A percentile compares a stretch with the other conserved stretches of the same genome.
These are phyloP conservation scores for Mesorhabditis spiculigera DNA, from an alignment of 2,888 invertebrate genomes.

Conservation along the genomic window DNA sequence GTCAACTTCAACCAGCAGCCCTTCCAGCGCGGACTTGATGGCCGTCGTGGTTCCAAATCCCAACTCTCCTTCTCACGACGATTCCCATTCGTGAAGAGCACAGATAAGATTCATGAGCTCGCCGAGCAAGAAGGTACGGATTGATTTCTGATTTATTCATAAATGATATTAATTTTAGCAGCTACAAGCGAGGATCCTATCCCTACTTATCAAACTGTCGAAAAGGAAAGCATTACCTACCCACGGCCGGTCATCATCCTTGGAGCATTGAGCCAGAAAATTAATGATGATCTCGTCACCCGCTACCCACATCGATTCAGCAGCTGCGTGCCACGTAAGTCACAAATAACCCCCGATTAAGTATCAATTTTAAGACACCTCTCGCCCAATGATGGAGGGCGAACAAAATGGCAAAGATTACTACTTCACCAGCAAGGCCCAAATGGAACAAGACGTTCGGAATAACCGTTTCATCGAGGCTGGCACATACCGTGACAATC, in stretches of 20 bases:
- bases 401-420: constrained; percentile 97
- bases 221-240: constrained; percentile 86
- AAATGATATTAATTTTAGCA: constrained; percentile 19
- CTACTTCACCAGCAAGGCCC: constrained; percentile 79
- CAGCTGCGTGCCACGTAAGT: constrained; percentile 98
- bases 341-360: constrained; percentile 3
- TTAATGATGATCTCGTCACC: constrained; percentile 97
- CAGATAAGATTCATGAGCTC: constrained; percentile 83
- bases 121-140: constrained; percentile 94
- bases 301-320: constrained; percentile 98
- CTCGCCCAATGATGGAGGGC: constrained; percentile 88
- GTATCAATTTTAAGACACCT: constrained; percentile 73
- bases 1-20: constrained; percentile 65
- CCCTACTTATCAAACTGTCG: constrained; percentile 87
- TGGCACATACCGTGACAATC: constrained; percentile 98
- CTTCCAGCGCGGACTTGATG: constrained; percentile 37
- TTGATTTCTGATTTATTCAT: background rate
- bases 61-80: constrained; percentile 95
- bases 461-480: constrained; percentile 99
- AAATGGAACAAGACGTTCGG: constrained; percentile 65
- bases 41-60: constrained; percentile 71
- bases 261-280: constrained; percentile 94
- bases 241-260: constrained; percentile 96
- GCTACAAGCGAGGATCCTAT: constrained; percentile 62
- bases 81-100: constrained; percentile 99